These are phyloP conservation scores for Ceryle rudis DNA, from an alignment of 2,797 vertebrate genomes.

Conservation along the genomic window DNA sequence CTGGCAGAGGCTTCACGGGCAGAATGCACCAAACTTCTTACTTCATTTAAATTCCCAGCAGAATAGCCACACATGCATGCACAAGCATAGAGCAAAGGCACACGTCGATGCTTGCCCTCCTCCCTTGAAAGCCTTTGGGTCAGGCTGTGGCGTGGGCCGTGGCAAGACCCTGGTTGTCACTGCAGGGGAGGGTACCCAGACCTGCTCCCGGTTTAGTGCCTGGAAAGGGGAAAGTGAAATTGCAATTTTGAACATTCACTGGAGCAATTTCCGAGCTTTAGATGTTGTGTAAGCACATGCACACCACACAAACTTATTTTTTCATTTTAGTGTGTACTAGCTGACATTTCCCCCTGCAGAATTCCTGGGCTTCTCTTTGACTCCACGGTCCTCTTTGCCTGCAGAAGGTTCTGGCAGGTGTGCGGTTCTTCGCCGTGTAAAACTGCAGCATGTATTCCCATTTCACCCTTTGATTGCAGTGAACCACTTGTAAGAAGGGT, in stretches of 20 bases:
- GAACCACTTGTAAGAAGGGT: background rate
- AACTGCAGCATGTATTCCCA: background rate
- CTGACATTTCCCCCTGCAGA: background rate
- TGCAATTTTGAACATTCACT: background rate
- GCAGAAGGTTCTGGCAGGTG: background rate
- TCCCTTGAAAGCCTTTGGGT: background rate
- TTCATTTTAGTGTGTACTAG: background rate
- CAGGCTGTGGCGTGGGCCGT: background rate
- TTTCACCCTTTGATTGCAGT: background rate
- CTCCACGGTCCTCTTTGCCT: background rate
- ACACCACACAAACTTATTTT: background rate
- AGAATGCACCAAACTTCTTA: fast-evolving
- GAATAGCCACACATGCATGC: fast-evolving
- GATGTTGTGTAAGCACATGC: background rate
- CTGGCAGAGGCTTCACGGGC: background rate
- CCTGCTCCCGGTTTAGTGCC: background rate
- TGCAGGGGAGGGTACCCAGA: background rate
- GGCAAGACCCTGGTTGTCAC: fast-evolving
- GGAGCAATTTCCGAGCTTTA: background rate
- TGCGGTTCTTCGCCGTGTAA: background rate
- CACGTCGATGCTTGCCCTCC: fast-evolving
- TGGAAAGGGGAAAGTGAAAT: background rate
- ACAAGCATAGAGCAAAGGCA: background rate
- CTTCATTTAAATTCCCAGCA: background rate
- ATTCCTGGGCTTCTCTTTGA: background rate